Evolutionary conservation across 2,888 invertebrate genomes (phyloP).

Genomic region (Eurois occulta): DNA sequence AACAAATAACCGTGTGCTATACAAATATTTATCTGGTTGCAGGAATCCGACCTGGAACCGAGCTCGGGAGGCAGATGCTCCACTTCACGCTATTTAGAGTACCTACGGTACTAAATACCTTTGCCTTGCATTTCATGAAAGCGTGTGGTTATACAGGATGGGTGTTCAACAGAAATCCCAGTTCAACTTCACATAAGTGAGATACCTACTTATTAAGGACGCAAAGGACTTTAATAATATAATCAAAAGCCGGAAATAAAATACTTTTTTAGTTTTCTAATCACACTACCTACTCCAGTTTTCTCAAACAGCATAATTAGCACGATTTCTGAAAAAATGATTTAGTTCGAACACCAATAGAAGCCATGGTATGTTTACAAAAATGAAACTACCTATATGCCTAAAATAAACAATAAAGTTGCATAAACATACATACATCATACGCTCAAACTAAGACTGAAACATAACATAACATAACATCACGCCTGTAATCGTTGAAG

Average conservation of each 20-base stretch:
- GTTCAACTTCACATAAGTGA: not conserved
- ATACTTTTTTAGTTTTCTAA: not conserved
- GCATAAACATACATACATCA: too few relatives aligned
- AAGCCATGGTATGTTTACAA: not conserved
- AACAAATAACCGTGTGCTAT: conserved; percentile 40
- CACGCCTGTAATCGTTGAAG: not conserved
- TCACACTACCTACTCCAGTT: not conserved
- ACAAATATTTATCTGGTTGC: conserved; percentile 52
- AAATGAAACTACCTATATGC: not conserved
- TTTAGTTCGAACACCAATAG: not conserved
- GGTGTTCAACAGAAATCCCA: not conserved
- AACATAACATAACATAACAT: not conserved
- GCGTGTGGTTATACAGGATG: not conserved
- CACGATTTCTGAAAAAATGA: not conserved
- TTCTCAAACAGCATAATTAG: not conserved
- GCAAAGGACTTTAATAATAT: not conserved
- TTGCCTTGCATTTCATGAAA: conserved; percentile 20
- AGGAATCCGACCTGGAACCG: conserved; percentile 37
- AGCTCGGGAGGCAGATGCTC: conserved; percentile 29
- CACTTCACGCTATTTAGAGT: conserved; percentile 32
- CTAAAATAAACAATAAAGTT: not conserved
- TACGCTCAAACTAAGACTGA: not conserved
- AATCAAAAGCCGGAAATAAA: not conserved
- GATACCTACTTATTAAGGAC: not conserved
- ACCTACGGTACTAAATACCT: conserved; percentile 30